Conservation (phyloP, 2,888 invertebrate species). For the Geotrupes spiniger region DNA sequence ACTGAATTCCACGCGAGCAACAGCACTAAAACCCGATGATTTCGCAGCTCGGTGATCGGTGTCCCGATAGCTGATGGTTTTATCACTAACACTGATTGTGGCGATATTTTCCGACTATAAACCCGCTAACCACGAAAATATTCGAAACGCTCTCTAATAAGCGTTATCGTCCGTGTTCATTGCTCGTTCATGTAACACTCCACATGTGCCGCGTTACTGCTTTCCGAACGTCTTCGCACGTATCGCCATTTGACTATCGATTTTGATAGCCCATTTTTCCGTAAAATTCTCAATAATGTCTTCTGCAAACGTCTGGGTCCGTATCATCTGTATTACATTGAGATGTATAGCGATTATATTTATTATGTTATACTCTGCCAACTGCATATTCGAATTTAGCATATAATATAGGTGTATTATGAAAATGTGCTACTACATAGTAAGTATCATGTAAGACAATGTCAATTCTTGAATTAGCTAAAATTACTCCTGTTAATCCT, state of each 20-base stretch:
- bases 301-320: too few relatives aligned
- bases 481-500: too few relatives aligned
- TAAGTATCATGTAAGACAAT: too few relatives aligned
- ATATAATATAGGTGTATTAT: too few relatives aligned
- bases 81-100: slow-evolving; percentile 47
- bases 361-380: too few relatives aligned
- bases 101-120: slow-evolving; percentile 45
- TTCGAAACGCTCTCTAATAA: slow-evolving; percentile 43
- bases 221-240: background rate
- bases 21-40: slow-evolving; percentile 45
- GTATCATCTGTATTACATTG: too few relatives aligned
- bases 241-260: background rate
- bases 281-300: too few relatives aligned
- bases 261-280: background rate
- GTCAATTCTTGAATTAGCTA: too few relatives aligned
- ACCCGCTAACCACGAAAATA: slow-evolving; percentile 42
- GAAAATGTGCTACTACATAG: too few relatives aligned
- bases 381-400: too few relatives aligned
- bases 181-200: slow-evolving; percentile 26
- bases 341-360: too few relatives aligned
- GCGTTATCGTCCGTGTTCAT: slow-evolving; percentile 38
- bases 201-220: slow-evolving; percentile 29
- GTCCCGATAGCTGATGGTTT: slow-evolving; percentile 46
- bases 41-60: slow-evolving; percentile 47
- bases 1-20: slow-evolving; percentile 37